A percentile compares a stretch with the other conserved stretches of the same genome.
Conservation (phyloP, 2,797 vertebrate species). For the Trematomus bernacchii region DNA sequence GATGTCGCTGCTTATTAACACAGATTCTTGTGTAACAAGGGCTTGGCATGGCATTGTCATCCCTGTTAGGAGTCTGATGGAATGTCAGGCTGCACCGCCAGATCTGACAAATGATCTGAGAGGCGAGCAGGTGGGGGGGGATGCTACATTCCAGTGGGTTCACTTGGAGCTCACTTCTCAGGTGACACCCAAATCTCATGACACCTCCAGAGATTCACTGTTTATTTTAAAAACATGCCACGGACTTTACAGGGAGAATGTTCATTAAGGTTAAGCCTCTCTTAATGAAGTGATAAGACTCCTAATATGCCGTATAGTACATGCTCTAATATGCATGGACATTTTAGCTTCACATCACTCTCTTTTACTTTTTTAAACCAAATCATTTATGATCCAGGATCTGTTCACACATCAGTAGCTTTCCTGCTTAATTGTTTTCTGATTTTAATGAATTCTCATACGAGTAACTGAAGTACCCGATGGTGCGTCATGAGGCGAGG, state of each 20-base stretch:
- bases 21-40: slow-evolving; percentile 50
- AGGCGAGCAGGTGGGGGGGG: slow-evolving; percentile 47
- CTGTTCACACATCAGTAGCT: background rate
- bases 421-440: background rate
- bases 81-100: slow-evolving; percentile 64
- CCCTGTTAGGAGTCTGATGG: slow-evolving; percentile 47
- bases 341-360: background rate
- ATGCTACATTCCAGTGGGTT: slow-evolving; percentile 68
- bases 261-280: slow-evolving; percentile 37
- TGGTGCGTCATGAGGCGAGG: slow-evolving; percentile 57
- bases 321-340: background rate
- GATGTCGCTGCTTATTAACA: slow-evolving; percentile 71
- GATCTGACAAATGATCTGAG: slow-evolving; percentile 79
- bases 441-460: slow-evolving; percentile 30
- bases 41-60: slow-evolving; percentile 56
- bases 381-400: background rate
- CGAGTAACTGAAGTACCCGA: slow-evolving; percentile 54
- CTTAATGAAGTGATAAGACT: slow-evolving; percentile 49
- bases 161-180: slow-evolving; percentile 57
- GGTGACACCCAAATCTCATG: slow-evolving; percentile 81
- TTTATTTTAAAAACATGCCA: slow-evolving; percentile 81
- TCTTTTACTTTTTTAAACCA: background rate
- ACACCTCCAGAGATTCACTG: slow-evolving; percentile 66
- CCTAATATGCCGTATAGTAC: background rate
- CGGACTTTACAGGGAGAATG: slow-evolving; percentile 54